These are phyloP conservation scores for Diploscapter pachys DNA, from an alignment of 1,140 invertebrate genomes.

Conservation along the genomic window DNA sequence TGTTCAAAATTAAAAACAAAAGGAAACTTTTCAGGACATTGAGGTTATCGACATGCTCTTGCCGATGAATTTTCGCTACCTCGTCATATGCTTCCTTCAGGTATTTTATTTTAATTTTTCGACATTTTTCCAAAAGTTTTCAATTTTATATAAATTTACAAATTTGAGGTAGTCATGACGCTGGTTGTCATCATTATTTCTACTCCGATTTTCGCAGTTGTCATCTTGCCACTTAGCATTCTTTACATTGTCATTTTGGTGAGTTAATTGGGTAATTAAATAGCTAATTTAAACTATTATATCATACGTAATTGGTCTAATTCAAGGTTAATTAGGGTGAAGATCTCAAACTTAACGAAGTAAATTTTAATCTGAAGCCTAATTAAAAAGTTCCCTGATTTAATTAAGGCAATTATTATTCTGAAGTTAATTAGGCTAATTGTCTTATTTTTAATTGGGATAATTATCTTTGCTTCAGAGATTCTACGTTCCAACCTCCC, in stretches of 20 bases:
- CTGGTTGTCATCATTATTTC: conserved; percentile 64
- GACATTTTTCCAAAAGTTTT: not conserved
- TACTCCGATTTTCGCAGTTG: conserved; percentile 64
- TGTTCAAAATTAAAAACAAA: not conserved
- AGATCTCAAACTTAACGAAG: not conserved
- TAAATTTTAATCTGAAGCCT: not conserved
- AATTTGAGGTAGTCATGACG: conserved; percentile 55
- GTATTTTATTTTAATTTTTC: conserved; percentile 45
- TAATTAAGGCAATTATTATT: no score
- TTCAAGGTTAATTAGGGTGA: no score
- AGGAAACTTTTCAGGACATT: conserved; percentile 44
- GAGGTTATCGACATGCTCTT: conserved; percentile 42
- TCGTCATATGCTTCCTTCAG: conserved; percentile 54
- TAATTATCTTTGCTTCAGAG: conserved; percentile 62
- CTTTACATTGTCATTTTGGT: conserved; percentile 65
- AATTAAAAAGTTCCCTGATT: not conserved
- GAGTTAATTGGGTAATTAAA: not conserved
- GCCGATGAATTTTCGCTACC: conserved; percentile 49
- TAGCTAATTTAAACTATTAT: no score
- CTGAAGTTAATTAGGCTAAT: no score
- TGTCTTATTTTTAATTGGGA: no score
- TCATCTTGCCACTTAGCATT: conserved; percentile 64
- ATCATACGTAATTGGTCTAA: no score
- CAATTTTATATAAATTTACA: not conserved
- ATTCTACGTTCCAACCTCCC: conserved; percentile 64